phyloP scores from a whole-genome alignment of 2,113 vertebrate species.

The Neodon shergylaensis region DNA sequence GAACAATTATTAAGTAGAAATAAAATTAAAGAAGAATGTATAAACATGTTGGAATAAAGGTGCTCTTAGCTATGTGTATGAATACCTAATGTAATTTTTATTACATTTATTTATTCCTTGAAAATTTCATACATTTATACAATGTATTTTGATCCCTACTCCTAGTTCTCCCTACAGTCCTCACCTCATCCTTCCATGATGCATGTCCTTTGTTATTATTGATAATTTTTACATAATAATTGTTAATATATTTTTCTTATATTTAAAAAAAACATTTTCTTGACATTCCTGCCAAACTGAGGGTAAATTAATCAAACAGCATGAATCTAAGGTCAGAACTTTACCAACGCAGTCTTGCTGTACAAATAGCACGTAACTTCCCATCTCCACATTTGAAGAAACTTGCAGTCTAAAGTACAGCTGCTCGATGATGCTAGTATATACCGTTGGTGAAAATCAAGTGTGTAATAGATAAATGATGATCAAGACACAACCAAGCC shows the following conservation, averaged over 20 bases:
- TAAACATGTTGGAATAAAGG: conserved; percentile 19
- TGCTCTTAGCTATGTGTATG: background rate
- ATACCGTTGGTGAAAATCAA: background rate
- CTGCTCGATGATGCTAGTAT: background rate
- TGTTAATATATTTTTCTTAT: background rate
- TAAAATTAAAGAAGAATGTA: background rate
- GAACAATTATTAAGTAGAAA: conserved; percentile 21
- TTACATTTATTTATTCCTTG: background rate
- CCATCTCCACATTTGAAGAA: background rate
- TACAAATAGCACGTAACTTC: background rate
- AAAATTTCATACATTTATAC: background rate
- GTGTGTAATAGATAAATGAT: background rate
- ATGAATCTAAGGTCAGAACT: background rate
- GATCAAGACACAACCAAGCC: background rate
- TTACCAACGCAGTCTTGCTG: background rate
- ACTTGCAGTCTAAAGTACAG: background rate
- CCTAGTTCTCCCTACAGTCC: background rate
- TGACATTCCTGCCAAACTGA: background rate
- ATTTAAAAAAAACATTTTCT: background rate
- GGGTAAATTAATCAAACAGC: background rate
- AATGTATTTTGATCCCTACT: background rate
- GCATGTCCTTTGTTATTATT: too few relatives aligned
- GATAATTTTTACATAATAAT: background rate
- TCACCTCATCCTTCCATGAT: too few relatives aligned
- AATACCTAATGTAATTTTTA: conserved; percentile 14